These are phyloP conservation scores for Potamilus streckersoni DNA, from an alignment of 1,140 invertebrate genomes.

Conservation along the genomic window DNA sequence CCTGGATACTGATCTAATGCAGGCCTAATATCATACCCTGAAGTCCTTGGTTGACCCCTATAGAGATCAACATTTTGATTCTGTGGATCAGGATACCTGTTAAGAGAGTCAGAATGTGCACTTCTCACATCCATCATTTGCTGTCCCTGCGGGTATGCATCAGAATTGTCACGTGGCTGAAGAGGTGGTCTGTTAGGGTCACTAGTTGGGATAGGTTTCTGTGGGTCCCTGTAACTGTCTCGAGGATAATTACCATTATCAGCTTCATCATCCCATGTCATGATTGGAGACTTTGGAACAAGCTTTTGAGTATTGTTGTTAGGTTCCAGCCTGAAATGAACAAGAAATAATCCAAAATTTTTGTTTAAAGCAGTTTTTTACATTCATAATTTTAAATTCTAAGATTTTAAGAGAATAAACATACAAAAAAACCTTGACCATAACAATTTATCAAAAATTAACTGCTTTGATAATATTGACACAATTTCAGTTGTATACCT, in stretches of 20 bases:
- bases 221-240: conserved; percentile 17
- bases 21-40: too few relatives aligned
- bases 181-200: conserved; percentile 6
- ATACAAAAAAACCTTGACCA: background rate
- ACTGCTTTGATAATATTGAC: too few relatives aligned
- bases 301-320: conserved; percentile 39
- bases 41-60: too few relatives aligned
- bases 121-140: too few relatives aligned
- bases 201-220: too few relatives aligned
- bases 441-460: too few relatives aligned
- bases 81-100: too few relatives aligned
- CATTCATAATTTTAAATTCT: background rate
- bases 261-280: conserved; percentile 44
- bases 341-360: background rate
- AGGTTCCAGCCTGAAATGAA: conserved; percentile 27
- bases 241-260: conserved; percentile 13
- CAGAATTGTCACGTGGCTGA: conserved; percentile 11
- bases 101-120: too few relatives aligned
- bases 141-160: too few relatives aligned
- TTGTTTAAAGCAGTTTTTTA: background rate
- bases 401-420: background rate
- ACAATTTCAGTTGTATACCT: too few relatives aligned
- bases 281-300: conserved; percentile 45
- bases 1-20: too few relatives aligned
- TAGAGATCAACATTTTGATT: too few relatives aligned